Conservation (phyloP, 2,888 invertebrate species). For the Drosophila peninsularis region DNA sequence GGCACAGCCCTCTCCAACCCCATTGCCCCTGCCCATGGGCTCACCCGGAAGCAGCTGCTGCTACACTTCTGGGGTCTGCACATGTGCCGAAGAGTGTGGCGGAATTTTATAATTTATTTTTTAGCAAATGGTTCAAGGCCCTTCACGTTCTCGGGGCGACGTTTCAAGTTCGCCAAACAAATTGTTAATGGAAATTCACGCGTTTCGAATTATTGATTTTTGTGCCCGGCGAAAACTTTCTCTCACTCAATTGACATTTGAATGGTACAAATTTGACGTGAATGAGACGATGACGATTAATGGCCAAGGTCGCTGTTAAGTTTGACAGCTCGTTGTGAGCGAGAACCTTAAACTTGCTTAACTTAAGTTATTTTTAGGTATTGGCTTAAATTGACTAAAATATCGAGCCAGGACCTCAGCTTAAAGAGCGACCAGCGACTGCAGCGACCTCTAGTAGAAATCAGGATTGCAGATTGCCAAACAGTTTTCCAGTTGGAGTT, state of each 20-base stretch:
- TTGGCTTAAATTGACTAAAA: constrained; percentile 32
- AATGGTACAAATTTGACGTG: constrained; percentile 76
- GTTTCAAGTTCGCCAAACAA: constrained; percentile 68
- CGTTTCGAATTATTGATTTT: constrained; percentile 77
- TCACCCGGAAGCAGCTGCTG: constrained; percentile 40
- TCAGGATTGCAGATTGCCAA: neutral
- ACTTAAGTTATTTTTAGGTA: constrained; percentile 9
- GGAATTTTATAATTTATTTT: constrained; percentile 85
- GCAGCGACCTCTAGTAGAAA: constrained; percentile 45
- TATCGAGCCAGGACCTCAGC: neutral
- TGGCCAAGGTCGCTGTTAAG: constrained; percentile 80
- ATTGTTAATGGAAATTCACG: constrained; percentile 76
- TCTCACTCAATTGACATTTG: constrained; percentile 71
- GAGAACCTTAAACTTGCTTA: constrained; percentile 11
- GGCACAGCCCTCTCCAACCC: constrained; percentile 26
- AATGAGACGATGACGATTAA: constrained; percentile 74
- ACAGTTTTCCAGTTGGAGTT: constrained; percentile 30
- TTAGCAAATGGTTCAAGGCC: constrained; percentile 83
- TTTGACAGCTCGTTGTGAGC: constrained; percentile 56
- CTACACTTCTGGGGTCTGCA: constrained; percentile 44
- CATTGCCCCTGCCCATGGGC: constrained; percentile 7
- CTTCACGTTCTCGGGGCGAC: constrained; percentile 43
- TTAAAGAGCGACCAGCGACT: neutral
- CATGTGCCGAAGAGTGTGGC: constrained; percentile 66
- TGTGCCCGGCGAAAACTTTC: constrained; percentile 52